Evolutionary conservation across 2,797 vertebrate genomes (phyloP), one percentile per base, ranked within the genome.

Genomic region (Apogon hyalosoma): DNA sequence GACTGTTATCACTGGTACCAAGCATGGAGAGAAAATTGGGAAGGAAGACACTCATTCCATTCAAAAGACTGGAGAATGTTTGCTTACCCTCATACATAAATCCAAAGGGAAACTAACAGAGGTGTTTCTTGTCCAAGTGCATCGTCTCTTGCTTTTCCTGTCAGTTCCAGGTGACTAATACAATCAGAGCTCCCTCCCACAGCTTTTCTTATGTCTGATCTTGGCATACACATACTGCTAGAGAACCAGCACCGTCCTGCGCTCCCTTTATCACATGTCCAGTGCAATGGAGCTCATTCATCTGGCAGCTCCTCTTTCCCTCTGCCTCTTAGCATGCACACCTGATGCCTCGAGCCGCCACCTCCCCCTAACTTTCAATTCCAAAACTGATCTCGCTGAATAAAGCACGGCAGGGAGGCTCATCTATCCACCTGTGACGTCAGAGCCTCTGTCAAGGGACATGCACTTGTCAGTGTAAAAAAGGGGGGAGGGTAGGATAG

Each of bases 391-490:
- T 75, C 77, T 36, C 14, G 61, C 84, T 80, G 75, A 82, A 84
- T 76, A 49, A 73, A 80, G 79, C 73, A 63, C 75, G 50, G 46
- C 72, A 49, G 82, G 87, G 84, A 86, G 71, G 75, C 82, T 87
- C 70, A 74, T 77, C 47, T 53, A 69, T 21, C 63, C 82, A 56
- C 53, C 54, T 65, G 82, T 92, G 91, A 91, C 89, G 86, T 92
- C 91, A 87, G 60, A 49, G 21, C 48, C 31, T 48, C 70, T 83
- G 76, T 83, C 90, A 76, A 70, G 92, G 90, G 91, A 93, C 77
- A 42, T 70, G 60, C 75, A 64, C 71, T 89, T 84, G 82, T 80
- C 82, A 87, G 69, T 41, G 50, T 63, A 55, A 79, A 63, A 58
- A n/a, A 43, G 50, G 57, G 47, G 24, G 63, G 52, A 52, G 13